Evolutionary conservation across 2,113 vertebrate genomes (phyloP), one percentile per base, ranked within the genome.

Genomic region (Neotoma lepida): DNA sequence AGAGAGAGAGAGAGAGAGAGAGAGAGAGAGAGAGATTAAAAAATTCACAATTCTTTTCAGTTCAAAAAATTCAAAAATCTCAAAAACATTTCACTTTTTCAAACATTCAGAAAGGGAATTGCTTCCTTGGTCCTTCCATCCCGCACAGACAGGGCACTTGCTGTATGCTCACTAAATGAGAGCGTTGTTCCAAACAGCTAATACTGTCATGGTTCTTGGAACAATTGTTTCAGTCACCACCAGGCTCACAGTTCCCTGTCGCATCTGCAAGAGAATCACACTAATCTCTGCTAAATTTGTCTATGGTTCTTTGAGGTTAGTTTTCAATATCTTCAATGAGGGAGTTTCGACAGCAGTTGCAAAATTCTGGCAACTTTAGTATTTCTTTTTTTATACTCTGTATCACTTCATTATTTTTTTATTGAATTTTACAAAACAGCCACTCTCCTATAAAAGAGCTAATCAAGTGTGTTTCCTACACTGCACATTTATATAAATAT

Each of bases 391-490:
- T 80, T n/a, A 56, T 95, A 61, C 14, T 94, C 41, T 44, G 9
- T 95, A 61, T 89, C 91, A 95, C 74, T 94, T 95, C 70, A 86
- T 95, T 94, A 96, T 89, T 96, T 95, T 70, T 95, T 95, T 74
- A 96, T 91, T 95, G 91, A 91, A 96, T 89, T 97, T 97, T 96
- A 87, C 3, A 84, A 77, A 77, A 77, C 66, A 95, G 51, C 39
- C 35, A 91, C 56, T 94, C 41, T 89, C 92, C 84, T 88, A 94
- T 88, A 93, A 93, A 97, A 94, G 86, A 92, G 68, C 30, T 94
- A 94, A 96, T 96, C 70, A 82, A 90, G 17, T 93, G 30, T 87
- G 44, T 94, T 26, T 85, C 70, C 63, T 71, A n/a, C 44, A 66
- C 30, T 49, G 13, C 54, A 54, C 35, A 17, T 66, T 64, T 49